Base-by-base conservation (phyloP, 2,888 invertebrate species). In the Gastracanthus pulcherrimus region DNA sequence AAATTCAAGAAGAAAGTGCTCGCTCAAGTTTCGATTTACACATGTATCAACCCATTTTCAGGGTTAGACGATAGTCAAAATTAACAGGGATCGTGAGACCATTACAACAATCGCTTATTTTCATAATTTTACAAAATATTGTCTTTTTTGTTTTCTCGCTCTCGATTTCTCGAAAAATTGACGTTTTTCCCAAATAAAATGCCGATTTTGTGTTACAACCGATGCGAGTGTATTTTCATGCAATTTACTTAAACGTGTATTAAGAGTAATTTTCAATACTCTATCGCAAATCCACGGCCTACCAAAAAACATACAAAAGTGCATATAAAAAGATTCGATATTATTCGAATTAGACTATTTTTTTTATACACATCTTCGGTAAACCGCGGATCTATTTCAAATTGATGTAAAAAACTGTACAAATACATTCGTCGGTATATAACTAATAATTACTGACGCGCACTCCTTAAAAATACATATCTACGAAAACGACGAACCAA, bases 341-440 rank as follows among this genome's bases (percentile, higher is more conserved):
- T 38, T 23, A 64, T 48, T 64, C 4, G 31, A 58, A 64, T 31
- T n/a, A 75, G 19, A 41, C 34, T 64, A 64, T 69, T 38, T 64
- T 45, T n/a, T 80, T 80, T 80, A 69, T 80, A 76, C 41, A 80
- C 11, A 70, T 70, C 31, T 75, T 70, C 41, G 41, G 45, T 45
- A 64, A 6, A 69, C 64, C 31, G 38, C 23, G 36, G 45, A 58
- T 67, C 41, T 11, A 38, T 75, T n/a, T 36, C n/a, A 51, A 75
- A 74, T 67, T 67, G 23, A 67, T 58, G 67, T 79, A 74, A 79
- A 78, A 79, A 79, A 79, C 55, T 79, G 66, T 74, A 74, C 58
- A 67, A 26, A 45, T 67, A 29, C 29, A 66, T 23, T 23, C 23
- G 19, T 64, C 55, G 34, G 13, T 71, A 7, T 3, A 55, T 31